These are phyloP conservation scores for Coptodon rendalli DNA, from an alignment of 2,113 vertebrate genomes.

Conservation along the genomic window DNA sequence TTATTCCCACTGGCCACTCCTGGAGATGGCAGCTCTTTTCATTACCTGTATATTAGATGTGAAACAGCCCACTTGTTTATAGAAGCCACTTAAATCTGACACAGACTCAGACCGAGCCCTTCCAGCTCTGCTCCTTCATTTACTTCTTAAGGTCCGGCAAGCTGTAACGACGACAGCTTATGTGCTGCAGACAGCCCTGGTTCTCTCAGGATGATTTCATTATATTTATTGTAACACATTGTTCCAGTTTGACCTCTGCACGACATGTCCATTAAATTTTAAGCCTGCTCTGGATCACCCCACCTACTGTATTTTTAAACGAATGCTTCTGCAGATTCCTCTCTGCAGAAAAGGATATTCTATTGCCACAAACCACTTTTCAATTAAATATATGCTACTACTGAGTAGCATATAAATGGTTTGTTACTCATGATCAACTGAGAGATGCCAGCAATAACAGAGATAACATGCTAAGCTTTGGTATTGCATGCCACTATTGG, in stretches of 20 bases:
- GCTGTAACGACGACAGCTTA: neutral
- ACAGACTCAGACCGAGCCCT: neutral
- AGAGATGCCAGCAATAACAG: neutral
- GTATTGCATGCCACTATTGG: neutral
- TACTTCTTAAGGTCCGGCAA: neutral
- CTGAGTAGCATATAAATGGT: neutral
- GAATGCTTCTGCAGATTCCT: neutral
- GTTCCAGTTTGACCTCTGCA: neutral
- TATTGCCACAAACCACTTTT: neutral
- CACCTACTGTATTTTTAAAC: neutral
- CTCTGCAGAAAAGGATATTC: neutral
- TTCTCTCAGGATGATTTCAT: neutral
- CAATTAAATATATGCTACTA: neutral
- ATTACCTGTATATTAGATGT: neutral
- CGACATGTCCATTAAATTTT: neutral
- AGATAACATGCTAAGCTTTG: neutral
- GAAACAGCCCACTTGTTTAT: neutral
- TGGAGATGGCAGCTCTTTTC: neutral
- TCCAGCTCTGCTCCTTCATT: neutral
- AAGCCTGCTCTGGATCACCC: neutral
- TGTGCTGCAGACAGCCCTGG: neutral
- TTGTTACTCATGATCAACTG: neutral
- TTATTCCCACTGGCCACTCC: neutral
- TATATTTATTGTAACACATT: neutral
- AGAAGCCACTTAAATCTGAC: neutral